Evolutionary conservation across 2,113 vertebrate genomes (phyloP), one percentile per base, ranked within the genome.

Genomic region (Camarhynchus parvulus): DNA sequence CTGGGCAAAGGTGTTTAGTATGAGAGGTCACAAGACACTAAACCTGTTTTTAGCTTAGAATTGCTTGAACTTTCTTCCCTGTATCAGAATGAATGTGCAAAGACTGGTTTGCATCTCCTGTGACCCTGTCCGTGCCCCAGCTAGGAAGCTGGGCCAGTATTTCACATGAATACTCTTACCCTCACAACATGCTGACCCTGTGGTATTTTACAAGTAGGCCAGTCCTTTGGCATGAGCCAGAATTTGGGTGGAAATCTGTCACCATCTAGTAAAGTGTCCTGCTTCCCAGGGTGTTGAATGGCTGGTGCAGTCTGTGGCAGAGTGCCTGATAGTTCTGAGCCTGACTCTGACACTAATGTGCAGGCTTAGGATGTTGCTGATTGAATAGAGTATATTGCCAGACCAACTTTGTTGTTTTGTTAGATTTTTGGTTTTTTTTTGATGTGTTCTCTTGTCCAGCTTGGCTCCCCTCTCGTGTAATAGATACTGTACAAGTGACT

Each of bases 231-330:
- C n/a, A 23, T n/a, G 55, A 85, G 47, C 46, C 30, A 67, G 30
- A 95, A 90, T 85, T 90, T 74, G 72, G 47, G 68, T 90, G 50
- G 64, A 83, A 94, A 55, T 92, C 33, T 85, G 46, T 92, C 55
- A 80, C 85, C 21, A 46, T 80, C 62, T 70, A 85, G 75, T 22
- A 42, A 76, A 92, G 39, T 52, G 76, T 63, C 39, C 52, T 73
- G 30, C 68, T 93, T 89, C 81, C 61, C 52, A 49, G 31, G 22
- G 33, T 87, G 55, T 83, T 83, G 52, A 77, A 50, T 68, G 33
- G 69, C 76, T 84, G 44, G 27, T 87, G 35, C 50, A 50, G 55
- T 59, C 47, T 74, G 47, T 94, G 86, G 88, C 89, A 90, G 33
- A 27, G 25, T 59, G 83, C 59, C 55, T 63, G 46, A 39, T 67